Percentiles rank a stretch among this genome's conserved stretches.
Evolutionary conservation across 2,113 vertebrate species (phyloP).

Genomic region (Urocitellus parryii): DNA sequence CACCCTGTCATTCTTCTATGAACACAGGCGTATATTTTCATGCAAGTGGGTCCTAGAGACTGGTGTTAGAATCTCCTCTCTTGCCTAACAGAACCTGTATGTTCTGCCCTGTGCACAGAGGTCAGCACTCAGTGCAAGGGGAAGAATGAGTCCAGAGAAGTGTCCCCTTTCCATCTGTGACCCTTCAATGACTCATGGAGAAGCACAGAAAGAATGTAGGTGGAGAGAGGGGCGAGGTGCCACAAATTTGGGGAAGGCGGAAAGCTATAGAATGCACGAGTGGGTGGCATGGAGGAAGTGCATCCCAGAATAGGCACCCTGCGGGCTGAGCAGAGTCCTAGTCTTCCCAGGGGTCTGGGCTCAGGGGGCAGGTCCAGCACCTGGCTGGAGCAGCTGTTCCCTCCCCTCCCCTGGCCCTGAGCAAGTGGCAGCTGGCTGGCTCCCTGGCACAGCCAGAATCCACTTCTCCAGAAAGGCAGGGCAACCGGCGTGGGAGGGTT

Average conservation of each 20-base stretch:
- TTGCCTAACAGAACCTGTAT: neutral
- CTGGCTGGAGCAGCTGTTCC: neutral
- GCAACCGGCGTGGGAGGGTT: neutral
- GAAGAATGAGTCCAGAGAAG: neutral
- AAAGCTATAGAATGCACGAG: neutral
- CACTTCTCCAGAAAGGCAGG: neutral
- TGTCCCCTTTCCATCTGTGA: neutral
- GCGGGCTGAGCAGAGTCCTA: neutral
- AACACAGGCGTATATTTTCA: fast-evolving
- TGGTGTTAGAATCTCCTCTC: neutral
- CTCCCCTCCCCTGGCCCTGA: neutral
- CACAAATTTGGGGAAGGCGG: neutral
- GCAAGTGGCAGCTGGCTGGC: neutral
- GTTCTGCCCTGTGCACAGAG: fast-evolving
- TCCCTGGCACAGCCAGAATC: too few species aligned
- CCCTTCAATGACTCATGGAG: fast-evolving
- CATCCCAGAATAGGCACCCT: neutral
- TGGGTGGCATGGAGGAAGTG: neutral
- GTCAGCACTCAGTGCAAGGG: neutral
- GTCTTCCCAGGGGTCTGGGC: neutral
- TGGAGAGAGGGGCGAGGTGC: neutral
- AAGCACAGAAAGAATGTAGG: neutral
- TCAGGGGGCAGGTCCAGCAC: neutral
- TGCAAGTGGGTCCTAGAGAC: fast-evolving
- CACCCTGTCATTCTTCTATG: neutral